Conservation (phyloP, 2,888 invertebrate species). For the Epinotia bilunana region DNA sequence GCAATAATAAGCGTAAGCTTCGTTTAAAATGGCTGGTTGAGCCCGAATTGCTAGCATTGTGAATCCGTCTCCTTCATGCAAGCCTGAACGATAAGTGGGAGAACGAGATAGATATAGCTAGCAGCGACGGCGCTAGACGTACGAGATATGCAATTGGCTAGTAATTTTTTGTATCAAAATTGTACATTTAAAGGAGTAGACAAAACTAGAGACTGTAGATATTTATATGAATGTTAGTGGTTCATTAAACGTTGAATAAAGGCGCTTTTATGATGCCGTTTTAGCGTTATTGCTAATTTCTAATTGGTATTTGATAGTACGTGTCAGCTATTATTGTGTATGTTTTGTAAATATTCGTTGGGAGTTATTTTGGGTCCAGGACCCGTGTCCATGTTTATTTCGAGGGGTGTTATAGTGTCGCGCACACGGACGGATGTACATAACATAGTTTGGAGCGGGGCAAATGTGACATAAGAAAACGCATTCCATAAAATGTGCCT, state of each 20-base stretch:
- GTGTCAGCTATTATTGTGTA: conserved; percentile 49
- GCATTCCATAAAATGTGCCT: conserved; percentile 77
- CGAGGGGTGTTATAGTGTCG: conserved; percentile 39
- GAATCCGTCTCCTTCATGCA: conserved; percentile 5
- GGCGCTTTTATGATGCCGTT: conserved; percentile 67
- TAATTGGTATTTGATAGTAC: conserved; percentile 45
- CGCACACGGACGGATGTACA: conserved; percentile 58
- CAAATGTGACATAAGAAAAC: conserved; percentile 64
- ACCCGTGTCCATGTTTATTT: conserved; percentile 56
- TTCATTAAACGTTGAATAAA: conserved; percentile 61
- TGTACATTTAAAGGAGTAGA: conserved; percentile 62
- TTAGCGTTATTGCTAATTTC: conserved; percentile 53
- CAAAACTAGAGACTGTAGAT: conserved; percentile 76
- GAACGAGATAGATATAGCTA: conserved; percentile 8
- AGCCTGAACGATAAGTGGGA: not conserved
- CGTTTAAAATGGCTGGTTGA: conserved; percentile 26
- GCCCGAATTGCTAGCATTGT: conserved; percentile 1
- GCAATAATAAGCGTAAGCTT: conserved; percentile 44
- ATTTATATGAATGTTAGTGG: conserved; percentile 79
- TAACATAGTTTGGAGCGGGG: conserved; percentile 69
- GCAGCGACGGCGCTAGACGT: not conserved
- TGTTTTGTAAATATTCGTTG: conserved; percentile 69
- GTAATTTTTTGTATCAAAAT: conserved; percentile 56
- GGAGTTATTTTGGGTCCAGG: conserved; percentile 52
- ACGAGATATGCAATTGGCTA: conserved; percentile 31